Evolutionary conservation across 2,888 invertebrate species (phyloP), one percentile per base, ranked within the genome.

Genomic region (Agonopterix heracliana): DNA sequence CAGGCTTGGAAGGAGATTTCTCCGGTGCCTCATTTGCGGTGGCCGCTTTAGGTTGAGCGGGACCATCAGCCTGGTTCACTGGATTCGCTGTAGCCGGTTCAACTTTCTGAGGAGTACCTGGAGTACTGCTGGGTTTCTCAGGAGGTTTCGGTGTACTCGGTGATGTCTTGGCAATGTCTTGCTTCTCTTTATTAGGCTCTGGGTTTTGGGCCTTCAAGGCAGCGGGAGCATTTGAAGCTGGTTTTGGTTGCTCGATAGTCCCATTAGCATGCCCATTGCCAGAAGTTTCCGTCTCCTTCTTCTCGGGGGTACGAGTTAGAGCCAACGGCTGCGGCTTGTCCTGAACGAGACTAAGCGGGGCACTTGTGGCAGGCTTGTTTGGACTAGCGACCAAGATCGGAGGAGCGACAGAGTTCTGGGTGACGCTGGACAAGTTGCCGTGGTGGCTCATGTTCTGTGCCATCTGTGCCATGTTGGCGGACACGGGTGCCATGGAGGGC

Each of bases 391-490:
- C 77, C 58, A 83, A 54, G 68, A 75, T 64, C 41, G 78, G 70
- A 46, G 79, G 74, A 51, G 78, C 63, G 43, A 75, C 71, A 26
- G 82, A 81, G 64, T 82, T 84, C 62, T 84, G 84, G 17, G 79
- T 78, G 50, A 83, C 78, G 48, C 84, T 85, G 9, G 88, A 88
- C 17, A 88, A 68, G 71, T 88, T 88, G 51, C 88, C 88, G 55
- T 88, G 88, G 77, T 88, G 86, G 65, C 86, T 86, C 88, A 88
- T 88, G 63, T 88, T 88, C 57, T 89, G 89, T 54, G 88, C 89
- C 84, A 86, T 83, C 62, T 86, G 86, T 38, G 87, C 87, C 88
- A 88, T 88, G 71, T 87, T 87, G 47, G 88, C 85, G 54, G 89
- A 69, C 66, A 88, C 78, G 41, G 89, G 81, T 56, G 90, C 78